A percentile compares a stretch with the other conserved stretches of the same genome.
Evolutionary conservation across 2,888 invertebrate genomes (phyloP).

Genomic region (Alloscopus bannaensis): DNA sequence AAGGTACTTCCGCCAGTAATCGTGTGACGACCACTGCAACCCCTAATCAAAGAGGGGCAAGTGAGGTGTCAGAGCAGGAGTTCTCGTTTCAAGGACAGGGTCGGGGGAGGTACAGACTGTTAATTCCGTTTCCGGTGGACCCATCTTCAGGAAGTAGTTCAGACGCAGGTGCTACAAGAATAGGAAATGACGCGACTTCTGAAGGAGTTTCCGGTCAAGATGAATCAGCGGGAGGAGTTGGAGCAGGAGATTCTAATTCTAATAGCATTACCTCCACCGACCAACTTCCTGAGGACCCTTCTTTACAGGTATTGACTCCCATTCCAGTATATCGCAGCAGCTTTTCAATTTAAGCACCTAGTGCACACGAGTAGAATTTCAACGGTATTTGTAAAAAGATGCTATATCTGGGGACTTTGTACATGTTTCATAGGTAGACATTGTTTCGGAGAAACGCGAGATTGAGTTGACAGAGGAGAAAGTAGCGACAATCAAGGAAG

Average conservation of each 20-base stretch:
- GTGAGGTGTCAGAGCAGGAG: not conserved
- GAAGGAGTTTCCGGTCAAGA: too few species aligned
- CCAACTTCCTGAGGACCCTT: too few species aligned
- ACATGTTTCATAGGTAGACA: too few species aligned
- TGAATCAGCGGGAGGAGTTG: not conserved
- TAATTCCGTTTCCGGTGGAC: conserved; percentile 34
- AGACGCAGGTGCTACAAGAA: not conserved
- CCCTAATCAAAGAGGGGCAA: not conserved
- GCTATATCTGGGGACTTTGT: too few species aligned
- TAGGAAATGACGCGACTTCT: not conserved
- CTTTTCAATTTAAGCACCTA: too few species aligned
- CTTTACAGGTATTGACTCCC: too few species aligned
- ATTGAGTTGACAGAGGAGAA: conserved; percentile 66
- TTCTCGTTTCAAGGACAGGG: conserved; percentile 11
- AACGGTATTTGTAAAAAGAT: too few species aligned
- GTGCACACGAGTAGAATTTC: too few species aligned
- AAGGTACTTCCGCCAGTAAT: conserved; percentile 23
- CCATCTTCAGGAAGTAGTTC: not conserved
- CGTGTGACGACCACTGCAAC: not conserved
- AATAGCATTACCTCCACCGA: too few species aligned
- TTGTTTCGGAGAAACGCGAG: conserved; percentile 62
- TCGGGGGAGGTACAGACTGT: conserved; percentile 35
- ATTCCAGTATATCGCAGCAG: too few species aligned
- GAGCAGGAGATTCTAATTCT: not conserved
- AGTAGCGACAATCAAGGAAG: conserved; percentile 67